A percentile compares a stretch with the other conserved stretches of the same genome.
Conservation (phyloP, 2,888 invertebrate species). For the Myopa tessellatipennis region DNA sequence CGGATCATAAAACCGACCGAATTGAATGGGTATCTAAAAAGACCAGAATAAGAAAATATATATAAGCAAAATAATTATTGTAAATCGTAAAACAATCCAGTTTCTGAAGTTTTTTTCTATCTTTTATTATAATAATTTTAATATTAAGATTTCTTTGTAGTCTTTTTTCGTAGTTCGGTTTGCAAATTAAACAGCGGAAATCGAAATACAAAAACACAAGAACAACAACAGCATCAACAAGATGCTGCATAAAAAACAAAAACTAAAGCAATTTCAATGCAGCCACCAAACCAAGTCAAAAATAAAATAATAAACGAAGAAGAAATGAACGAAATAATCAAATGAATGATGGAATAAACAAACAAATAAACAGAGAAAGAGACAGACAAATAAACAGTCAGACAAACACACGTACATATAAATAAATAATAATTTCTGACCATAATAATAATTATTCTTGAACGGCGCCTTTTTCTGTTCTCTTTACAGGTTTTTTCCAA, state of each 20-base stretch:
- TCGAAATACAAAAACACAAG: not conserved
- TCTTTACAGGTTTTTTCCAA: not conserved
- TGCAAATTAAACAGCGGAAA: conserved; percentile 2
- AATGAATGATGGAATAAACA: not conserved
- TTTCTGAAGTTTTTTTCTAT: no score
- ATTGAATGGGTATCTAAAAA: no score
- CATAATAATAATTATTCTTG: not conserved
- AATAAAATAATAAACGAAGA: not conserved
- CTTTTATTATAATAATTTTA: no score
- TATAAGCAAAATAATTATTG: no score
- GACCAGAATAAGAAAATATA: no score
- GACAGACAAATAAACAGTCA: not conserved
- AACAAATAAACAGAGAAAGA: not conserved
- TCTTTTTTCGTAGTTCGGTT: not conserved
- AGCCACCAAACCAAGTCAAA: not conserved
- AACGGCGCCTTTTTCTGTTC: not conserved
- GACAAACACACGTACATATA: not conserved
- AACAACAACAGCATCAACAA: not conserved
- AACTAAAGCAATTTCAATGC: not conserved
- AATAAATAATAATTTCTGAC: not conserved
- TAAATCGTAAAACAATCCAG: no score
- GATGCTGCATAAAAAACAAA: no score
- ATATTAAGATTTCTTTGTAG: no score
- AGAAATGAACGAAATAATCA: not conserved
- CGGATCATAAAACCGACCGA: no score